Percentiles rank a stretch among this genome's conserved stretches.
phyloP scores from a whole-genome alignment of 2,888 invertebrate species.

The Leuctra nigra region DNA sequence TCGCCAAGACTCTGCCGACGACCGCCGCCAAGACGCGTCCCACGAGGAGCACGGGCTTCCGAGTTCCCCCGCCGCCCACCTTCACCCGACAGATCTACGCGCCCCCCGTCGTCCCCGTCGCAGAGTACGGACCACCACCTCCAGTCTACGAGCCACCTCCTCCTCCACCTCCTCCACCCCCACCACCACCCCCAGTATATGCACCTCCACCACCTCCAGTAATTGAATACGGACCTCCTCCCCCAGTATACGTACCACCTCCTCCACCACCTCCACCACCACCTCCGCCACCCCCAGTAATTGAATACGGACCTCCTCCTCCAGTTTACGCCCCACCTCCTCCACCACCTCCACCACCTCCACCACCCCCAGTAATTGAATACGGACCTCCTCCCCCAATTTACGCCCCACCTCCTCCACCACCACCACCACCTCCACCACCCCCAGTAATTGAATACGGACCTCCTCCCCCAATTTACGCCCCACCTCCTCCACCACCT shows the following conservation, averaged over 20 bases:
- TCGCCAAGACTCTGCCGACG: not conserved
- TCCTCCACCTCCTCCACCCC: not conserved
- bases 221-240: constrained; percentile 1
- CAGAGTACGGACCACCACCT: not conserved
- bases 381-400: not conserved
- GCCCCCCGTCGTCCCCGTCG: not conserved
- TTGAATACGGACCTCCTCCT: not conserved
- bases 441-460: constrained; percentile 2
- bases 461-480: not conserved
- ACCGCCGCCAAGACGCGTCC: not conserved
- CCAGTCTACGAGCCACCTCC: not conserved
- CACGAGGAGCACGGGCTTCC: not conserved
- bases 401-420: not conserved
- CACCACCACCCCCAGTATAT: not conserved
- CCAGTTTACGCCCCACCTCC: not conserved
- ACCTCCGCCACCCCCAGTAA: not conserved
- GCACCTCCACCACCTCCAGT: not conserved
- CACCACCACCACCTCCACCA: not conserved
- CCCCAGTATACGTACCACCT: not conserved
- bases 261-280: not conserved
- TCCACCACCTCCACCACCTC: not conserved
- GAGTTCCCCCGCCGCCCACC: not conserved
- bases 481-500: constrained; percentile 1
- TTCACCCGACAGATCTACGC: not conserved
- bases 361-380: not conserved